A percentile compares a stretch with the other conserved stretches of the same genome.
phyloP scores from a whole-genome alignment of 2,113 vertebrate genomes.

The Amblyopsis rosae region DNA sequence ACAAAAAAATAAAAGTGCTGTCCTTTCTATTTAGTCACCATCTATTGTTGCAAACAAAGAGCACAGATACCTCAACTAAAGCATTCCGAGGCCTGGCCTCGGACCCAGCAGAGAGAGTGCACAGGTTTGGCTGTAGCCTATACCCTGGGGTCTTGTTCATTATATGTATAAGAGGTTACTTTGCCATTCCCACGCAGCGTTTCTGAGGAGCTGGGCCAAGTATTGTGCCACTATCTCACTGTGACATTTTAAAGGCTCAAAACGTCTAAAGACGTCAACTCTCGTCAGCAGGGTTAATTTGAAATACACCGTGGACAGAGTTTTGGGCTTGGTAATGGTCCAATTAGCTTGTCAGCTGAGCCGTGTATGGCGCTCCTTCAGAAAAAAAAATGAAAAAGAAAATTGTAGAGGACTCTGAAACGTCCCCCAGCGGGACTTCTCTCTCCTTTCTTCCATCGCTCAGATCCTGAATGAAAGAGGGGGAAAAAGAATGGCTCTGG shows the following conservation, averaged over 20 bases:
- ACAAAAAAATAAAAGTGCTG: slow-evolving; percentile 29
- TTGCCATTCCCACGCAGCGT: slow-evolving; percentile 38
- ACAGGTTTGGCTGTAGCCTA: slow-evolving; percentile 19
- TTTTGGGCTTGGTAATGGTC: slow-evolving; percentile 44
- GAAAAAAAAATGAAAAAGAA: too few species aligned
- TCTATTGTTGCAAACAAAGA: slow-evolving; percentile 65
- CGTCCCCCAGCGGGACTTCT: slow-evolving; percentile 42
- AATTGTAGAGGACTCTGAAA: slow-evolving; percentile 50
- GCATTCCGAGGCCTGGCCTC: slow-evolving; percentile 53
- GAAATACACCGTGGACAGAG: slow-evolving; percentile 39
- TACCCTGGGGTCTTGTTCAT: slow-evolving; percentile 33
- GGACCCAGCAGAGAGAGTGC: slow-evolving; percentile 32
- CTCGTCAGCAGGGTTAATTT: slow-evolving; percentile 44
- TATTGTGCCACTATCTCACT: slow-evolving; percentile 23
- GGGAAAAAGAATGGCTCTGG: slow-evolving; percentile 8
- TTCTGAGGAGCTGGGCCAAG: slow-evolving; percentile 35
- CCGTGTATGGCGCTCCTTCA: slow-evolving; percentile 27
- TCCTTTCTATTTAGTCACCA: slow-evolving; percentile 65
- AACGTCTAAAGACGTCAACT: slow-evolving; percentile 50
- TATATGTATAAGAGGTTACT: slow-evolving; percentile 55
- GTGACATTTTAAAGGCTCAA: slow-evolving; percentile 64
- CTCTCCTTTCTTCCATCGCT: slow-evolving; percentile 26
- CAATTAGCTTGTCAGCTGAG: slow-evolving; percentile 60
- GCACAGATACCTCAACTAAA: slow-evolving; percentile 45
- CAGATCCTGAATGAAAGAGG: slow-evolving; percentile 43